A percentile compares a stretch with the other conserved stretches of the same genome.
Evolutionary conservation across 2,797 vertebrate genomes (phyloP).

Genomic region (Lepidocolaptes lacrymiger): DNA sequence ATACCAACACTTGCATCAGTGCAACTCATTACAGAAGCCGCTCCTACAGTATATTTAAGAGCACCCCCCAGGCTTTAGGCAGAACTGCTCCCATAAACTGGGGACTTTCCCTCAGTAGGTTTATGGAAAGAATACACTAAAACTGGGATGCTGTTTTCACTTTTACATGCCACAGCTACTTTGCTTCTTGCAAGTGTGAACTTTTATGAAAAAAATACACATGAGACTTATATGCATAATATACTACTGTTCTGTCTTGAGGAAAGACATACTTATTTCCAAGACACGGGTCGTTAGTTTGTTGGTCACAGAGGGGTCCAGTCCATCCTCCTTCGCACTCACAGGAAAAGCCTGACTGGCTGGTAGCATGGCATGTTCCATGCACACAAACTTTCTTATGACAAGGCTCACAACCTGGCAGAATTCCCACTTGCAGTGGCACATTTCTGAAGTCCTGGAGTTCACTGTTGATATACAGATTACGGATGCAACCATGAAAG

Average conservation of each 20-base stretch:
- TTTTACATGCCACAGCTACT: background rate
- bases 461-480: conserved; percentile 93
- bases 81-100: background rate
- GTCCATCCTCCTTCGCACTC: conserved; percentile 95
- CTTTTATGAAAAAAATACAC: background rate
- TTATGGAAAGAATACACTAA: background rate
- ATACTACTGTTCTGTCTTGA: background rate
- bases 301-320: conserved; percentile 89
- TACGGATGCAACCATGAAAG: conserved; percentile 94
- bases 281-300: conserved; percentile 92
- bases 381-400: conserved; percentile 90
- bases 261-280: conserved; percentile 92
- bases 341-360: conserved; percentile 90
- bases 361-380: conserved; percentile 88
- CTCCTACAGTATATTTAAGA: background rate
- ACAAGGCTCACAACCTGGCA: conserved; percentile 94
- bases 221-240: background rate
- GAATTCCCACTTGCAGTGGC: conserved; percentile 86
- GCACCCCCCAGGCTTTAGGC: background rate
- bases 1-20: background rate
- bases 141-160: background rate
- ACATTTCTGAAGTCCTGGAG: conserved; percentile 92
- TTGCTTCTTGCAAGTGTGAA: background rate
- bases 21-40: background rate
- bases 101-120: background rate